A percentile compares a stretch with the other conserved stretches of the same genome.
Conservation (phyloP, 2,888 invertebrate species). For the Ceraclea dissimilis region DNA sequence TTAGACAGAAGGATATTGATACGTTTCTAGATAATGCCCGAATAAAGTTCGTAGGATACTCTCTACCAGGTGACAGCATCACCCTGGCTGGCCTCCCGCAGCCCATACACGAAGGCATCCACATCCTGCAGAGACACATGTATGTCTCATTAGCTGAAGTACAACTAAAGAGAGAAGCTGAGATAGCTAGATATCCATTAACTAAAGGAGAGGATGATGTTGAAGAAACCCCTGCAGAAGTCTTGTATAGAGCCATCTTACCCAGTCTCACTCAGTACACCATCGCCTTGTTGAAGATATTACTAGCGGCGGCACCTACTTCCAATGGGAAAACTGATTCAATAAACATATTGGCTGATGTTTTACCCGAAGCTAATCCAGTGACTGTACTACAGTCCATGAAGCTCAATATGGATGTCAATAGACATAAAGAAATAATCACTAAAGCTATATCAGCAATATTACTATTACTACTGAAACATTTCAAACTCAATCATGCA, state of each 20-base stretch:
- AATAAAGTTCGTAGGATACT: conserved; percentile 94
- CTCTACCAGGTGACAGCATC: conserved; percentile 75
- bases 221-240: conserved; percentile 76
- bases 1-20: conserved; percentile 88
- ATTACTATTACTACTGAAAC: conserved; percentile 85
- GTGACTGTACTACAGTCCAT: conserved; percentile 91
- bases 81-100: conserved; percentile 93
- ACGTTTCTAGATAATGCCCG: conserved; percentile 85
- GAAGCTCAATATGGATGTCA: conserved; percentile 94
- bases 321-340: conserved; percentile 97
- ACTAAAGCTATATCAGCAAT: conserved; percentile 93
- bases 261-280: conserved; percentile 96
- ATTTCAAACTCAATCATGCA: conserved; percentile 93
- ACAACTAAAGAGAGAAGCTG: conserved; percentile 86
- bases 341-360: conserved; percentile 96
- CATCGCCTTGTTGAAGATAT: conserved; percentile 93
- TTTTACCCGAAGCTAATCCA: conserved; percentile 96
- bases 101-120: conserved; percentile 94
- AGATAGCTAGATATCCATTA: conserved; percentile 84
- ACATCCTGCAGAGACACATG: conserved; percentile 85
- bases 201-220: conserved; percentile 76
- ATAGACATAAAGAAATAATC: conserved; percentile 97
- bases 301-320: conserved; percentile 97
- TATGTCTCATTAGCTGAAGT: conserved; percentile 90
- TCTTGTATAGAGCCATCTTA: conserved; percentile 87